phyloP scores from a whole-genome alignment of 2,888 invertebrate species.

The Eupithecia dodoneata region DNA sequence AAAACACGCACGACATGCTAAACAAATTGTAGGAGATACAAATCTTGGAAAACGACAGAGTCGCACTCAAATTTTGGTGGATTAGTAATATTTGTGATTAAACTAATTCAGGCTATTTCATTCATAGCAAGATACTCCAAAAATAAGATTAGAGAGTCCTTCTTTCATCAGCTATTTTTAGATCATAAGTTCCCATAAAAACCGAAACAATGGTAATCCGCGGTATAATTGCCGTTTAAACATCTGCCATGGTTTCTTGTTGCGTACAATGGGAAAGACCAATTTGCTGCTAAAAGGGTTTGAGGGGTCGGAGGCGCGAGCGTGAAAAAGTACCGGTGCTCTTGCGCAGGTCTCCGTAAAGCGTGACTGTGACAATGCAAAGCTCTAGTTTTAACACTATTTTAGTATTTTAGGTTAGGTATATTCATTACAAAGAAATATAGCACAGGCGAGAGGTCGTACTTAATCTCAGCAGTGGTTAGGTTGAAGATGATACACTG shows the following conservation, averaged over 20 bases:
- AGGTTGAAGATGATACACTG: not conserved
- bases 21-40: constrained; percentile 10
- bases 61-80: not conserved
- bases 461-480: not conserved
- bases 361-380: constrained; percentile 42
- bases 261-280: constrained; percentile 63
- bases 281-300: constrained; percentile 58
- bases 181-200: not conserved
- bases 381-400: constrained; percentile 20
- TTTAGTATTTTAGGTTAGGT: not conserved
- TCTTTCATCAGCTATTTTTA: not conserved
- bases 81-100: not conserved
- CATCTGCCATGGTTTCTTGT: constrained; percentile 63
- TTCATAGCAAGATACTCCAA: not conserved
- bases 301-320: constrained; percentile 50
- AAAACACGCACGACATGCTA: constrained; percentile 27
- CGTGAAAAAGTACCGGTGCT: constrained; percentile 62
- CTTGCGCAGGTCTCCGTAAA: constrained; percentile 43
- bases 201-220: not conserved
- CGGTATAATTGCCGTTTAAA: constrained; percentile 33
- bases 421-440: not conserved
- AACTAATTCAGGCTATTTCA: not conserved
- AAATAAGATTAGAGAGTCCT: not conserved
- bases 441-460: not conserved
- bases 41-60: constrained; percentile 13